These are phyloP conservation scores for Biston stratarius DNA, from an alignment of 2,888 invertebrate species.

Conservation along the genomic window DNA sequence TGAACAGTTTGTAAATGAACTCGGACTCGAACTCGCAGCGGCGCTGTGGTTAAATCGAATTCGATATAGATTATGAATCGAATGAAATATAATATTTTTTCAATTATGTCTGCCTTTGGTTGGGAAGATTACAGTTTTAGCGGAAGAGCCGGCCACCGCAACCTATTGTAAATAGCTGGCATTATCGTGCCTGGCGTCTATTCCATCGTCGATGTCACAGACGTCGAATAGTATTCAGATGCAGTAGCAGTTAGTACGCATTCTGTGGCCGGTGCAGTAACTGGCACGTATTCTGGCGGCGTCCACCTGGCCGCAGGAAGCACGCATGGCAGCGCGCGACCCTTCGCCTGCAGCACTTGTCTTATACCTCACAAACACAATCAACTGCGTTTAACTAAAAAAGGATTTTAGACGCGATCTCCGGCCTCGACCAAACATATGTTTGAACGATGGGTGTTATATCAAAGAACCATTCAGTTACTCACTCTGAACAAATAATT, in stretches of 20 bases:
- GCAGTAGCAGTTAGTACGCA: neutral
- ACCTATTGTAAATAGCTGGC: neutral
- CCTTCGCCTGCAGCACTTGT: constrained; percentile 39
- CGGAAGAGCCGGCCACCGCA: constrained; percentile 15
- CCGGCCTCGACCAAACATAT: too few relatives aligned
- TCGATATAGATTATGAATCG: neutral
- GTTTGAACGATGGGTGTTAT: too few relatives aligned
- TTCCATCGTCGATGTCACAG: neutral
- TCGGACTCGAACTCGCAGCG: too few relatives aligned
- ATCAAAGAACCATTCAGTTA: too few relatives aligned
- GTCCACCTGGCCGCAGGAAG: constrained; percentile 51
- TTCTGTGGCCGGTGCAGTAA: neutral
- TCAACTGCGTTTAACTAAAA: neutral
- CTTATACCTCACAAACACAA: constrained; percentile 7
- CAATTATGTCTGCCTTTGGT: too few relatives aligned
- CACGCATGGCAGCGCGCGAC: constrained; percentile 57
- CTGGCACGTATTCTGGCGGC: neutral
- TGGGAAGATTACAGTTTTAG: too few relatives aligned
- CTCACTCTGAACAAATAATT: too few relatives aligned
- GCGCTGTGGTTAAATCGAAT: neutral
- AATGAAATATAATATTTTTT: neutral
- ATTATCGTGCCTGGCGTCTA: neutral
- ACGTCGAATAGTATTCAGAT: neutral
- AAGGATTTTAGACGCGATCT: neutral
- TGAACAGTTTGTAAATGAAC: neutral